These are phyloP conservation scores for Ametastegia equiseti DNA, from an alignment of 2,888 invertebrate species.

Conservation along the genomic window DNA sequence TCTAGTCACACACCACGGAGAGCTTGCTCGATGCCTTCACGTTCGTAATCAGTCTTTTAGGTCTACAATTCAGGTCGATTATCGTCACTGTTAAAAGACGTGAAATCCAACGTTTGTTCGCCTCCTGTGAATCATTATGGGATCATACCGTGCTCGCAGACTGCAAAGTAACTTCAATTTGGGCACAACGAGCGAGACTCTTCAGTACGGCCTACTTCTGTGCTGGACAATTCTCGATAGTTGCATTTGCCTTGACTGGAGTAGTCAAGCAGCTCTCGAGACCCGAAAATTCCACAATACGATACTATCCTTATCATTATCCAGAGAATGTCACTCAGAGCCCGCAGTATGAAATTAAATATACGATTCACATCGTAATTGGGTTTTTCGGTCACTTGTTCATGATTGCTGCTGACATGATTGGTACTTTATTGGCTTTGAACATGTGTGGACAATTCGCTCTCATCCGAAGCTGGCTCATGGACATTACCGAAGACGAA, in stretches of 20 bases:
- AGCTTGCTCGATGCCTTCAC: not conserved
- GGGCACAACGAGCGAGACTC: slow-evolving; percentile 7
- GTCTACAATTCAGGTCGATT: slow-evolving; percentile 5
- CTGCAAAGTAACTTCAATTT: not conserved
- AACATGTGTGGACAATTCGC: slow-evolving; percentile 33
- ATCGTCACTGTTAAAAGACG: slow-evolving; percentile 25
- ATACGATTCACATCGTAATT: slow-evolving; percentile 52
- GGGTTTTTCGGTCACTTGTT: slow-evolving; percentile 50
- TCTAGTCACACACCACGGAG: not conserved
- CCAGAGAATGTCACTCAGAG: slow-evolving; percentile 5
- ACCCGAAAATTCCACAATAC: not conserved
- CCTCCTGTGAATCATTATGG: slow-evolving; percentile 57
- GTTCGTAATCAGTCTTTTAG: not conserved
- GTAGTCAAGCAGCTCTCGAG: not conserved
- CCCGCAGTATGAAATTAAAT: slow-evolving; percentile 46
- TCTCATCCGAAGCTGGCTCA: slow-evolving; percentile 17
- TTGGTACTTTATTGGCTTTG: slow-evolving; percentile 9
- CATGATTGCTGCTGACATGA: slow-evolving; percentile 8
- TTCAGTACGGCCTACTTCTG: slow-evolving; percentile 3
- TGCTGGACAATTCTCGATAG: not conserved
- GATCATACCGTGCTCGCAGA: slow-evolving; percentile 23
- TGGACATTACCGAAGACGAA: not conserved
- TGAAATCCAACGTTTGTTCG: slow-evolving; percentile 49
- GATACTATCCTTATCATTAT: not conserved
- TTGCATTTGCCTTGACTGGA: not conserved